Conservation (phyloP, 2,888 invertebrate species). For the Agrotis puta region DNA sequence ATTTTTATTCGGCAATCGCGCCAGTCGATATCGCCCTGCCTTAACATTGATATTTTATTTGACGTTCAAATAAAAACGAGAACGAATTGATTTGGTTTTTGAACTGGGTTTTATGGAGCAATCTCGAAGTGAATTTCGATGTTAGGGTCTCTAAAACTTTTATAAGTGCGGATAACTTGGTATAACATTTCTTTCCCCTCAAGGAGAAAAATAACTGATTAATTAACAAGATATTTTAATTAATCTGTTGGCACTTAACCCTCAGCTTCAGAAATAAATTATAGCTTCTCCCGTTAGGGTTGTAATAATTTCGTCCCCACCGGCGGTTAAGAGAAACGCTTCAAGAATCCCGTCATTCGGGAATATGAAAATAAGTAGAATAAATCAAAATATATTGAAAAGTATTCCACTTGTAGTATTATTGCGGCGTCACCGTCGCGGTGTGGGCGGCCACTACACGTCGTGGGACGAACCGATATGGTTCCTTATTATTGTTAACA, state of each 20-base stretch:
- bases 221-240: slow-evolving; percentile 44
- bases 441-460: slow-evolving; percentile 78
- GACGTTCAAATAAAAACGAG: slow-evolving; percentile 47
- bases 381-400: slow-evolving; percentile 80
- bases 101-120: slow-evolving; percentile 42
- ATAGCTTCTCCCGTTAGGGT: slow-evolving; percentile 20
- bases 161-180: slow-evolving; percentile 20
- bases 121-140: slow-evolving; percentile 55
- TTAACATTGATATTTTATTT: slow-evolving; percentile 49
- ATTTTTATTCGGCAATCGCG: slow-evolving; percentile 51
- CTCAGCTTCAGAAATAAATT: slow-evolving; percentile 26
- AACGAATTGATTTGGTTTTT: slow-evolving; percentile 45
- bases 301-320: slow-evolving; percentile 7
- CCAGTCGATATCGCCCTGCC: slow-evolving; percentile 28
- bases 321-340: slow-evolving; percentile 11
- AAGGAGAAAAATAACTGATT: slow-evolving; percentile 13
- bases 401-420: slow-evolving; percentile 77
- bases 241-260: slow-evolving; percentile 10
- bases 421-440: slow-evolving; percentile 78
- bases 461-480: slow-evolving; percentile 76
- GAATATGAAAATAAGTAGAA: slow-evolving; percentile 75
- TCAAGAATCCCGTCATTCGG: slow-evolving; percentile 55
- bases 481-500: slow-evolving; percentile 76
- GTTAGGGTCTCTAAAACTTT: slow-evolving; percentile 41
- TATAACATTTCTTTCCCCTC: slow-evolving; percentile 2